Evolutionary conservation across 2,888 invertebrate species (phyloP), one percentile per base, ranked within the genome.

Genomic region (Macropis europaea): DNA sequence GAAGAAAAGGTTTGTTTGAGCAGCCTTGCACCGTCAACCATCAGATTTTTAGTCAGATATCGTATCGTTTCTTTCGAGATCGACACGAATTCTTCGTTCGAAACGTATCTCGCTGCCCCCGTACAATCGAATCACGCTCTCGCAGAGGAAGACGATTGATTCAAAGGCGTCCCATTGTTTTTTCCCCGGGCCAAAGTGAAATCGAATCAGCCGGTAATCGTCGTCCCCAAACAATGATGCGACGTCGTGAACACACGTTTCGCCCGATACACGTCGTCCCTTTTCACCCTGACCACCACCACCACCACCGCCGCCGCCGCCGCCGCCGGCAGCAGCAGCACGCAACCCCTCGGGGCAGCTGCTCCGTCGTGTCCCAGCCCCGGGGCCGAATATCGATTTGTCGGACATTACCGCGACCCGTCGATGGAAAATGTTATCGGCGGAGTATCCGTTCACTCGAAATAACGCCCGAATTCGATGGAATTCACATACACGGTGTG

Each of bases 361-460:
- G 67, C 48, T 64, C 48, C n/a, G 67, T 36, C 47, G 62, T 73
- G 70, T 75, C 70, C 68, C 54, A 60, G 19, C 43, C 53, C 76
- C 52, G 38, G 59, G 61, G 48, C 54, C 60, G 71, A 70, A 76
- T 79, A 79, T 79, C 79, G 79, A 79, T 79, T 79, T 56, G 74
- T 69, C 67, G 76, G 76, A 79, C 76, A 72, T 68, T 68, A 59
- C 71, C 69, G 61, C 69, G 71, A 50, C 62, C 76, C 59, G 76
- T 50, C 73, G 76, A 70, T 78, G 73, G 73, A 71, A 71, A 76
- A 79, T 59, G 76, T 73, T 79, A 76, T 79, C 76, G 79, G 63
- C 76, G 48, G 62, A 45, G 68, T 56, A 57, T 47, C 54, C 32
- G 66, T 43, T 43, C 62, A 40, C 28, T 56, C 75, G 70, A 54